These are phyloP conservation scores for Tachypleus tridentatus DNA, from an alignment of 1,140 invertebrate species.

Conservation along the genomic window DNA sequence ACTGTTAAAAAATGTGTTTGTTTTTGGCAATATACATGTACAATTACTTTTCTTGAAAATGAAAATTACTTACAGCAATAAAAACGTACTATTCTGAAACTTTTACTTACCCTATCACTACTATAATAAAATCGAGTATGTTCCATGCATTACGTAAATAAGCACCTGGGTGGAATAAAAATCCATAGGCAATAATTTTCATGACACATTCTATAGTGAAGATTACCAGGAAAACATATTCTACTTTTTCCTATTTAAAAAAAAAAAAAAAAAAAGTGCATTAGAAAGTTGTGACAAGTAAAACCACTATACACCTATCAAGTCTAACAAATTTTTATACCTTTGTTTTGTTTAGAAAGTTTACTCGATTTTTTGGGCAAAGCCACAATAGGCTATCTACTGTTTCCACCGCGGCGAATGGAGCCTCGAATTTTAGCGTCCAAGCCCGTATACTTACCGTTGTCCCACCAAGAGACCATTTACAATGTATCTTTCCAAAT, in stretches of 20 bases:
- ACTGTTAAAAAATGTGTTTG: no score
- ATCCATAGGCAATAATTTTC: conserved; percentile 98
- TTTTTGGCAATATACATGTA: no score
- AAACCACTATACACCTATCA: not conserved
- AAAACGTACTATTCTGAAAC: not conserved
- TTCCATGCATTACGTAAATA: conserved; percentile 99
- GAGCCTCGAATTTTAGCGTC: no score
- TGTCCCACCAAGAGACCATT: no score
- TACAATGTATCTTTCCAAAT: no score
- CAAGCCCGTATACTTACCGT: no score
- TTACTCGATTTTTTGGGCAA: no score
- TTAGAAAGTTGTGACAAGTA: conserved; percentile 3
- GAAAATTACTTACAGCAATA: not conserved
- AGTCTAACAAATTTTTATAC: no score
- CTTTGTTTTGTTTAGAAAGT: no score
- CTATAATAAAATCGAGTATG: conserved; percentile 98
- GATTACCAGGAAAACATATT: conserved; percentile 96
- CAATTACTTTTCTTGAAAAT: not conserved
- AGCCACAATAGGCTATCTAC: no score
- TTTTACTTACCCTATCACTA: conserved; percentile 86
- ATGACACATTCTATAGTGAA: conserved; percentile 97
- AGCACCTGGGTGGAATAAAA: conserved; percentile 86
- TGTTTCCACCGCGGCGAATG: no score
- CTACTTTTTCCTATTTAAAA: conserved; percentile 88
- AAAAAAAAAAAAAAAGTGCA: not conserved